These are phyloP conservation scores for Falco rusticolus DNA, from an alignment of 2,797 vertebrate genomes.

Conservation along the genomic window DNA sequence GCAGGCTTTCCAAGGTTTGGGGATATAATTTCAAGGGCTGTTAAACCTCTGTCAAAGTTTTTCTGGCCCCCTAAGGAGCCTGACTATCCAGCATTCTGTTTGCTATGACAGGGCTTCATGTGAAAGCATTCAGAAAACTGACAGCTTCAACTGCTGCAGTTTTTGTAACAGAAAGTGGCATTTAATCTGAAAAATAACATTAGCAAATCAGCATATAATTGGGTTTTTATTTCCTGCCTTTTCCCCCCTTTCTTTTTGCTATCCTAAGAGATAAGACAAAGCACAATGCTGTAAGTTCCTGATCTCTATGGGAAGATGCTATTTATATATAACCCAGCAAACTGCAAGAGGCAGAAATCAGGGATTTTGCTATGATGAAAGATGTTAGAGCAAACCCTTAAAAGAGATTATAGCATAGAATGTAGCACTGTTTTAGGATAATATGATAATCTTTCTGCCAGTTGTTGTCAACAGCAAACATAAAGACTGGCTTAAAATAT, in stretches of 20 bases:
- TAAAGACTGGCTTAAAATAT: background rate
- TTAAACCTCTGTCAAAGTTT: constrained; percentile 86
- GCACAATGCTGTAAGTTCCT: constrained; percentile 19
- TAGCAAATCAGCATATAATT: constrained; percentile 81
- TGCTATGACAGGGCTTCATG: constrained; percentile 79
- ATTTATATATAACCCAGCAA: background rate
- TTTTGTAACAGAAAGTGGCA: constrained; percentile 81
- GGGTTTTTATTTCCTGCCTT: constrained; percentile 68
- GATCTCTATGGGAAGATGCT: constrained; percentile 11
- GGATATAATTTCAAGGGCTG: constrained; percentile 87
- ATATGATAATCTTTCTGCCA: background rate
- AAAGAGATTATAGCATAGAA: background rate
- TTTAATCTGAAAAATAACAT: constrained; percentile 83
- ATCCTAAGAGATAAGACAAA: constrained; percentile 49
- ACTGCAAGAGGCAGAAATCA: background rate
- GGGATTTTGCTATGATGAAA: background rate
- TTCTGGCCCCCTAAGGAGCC: constrained; percentile 80
- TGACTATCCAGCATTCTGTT: constrained; percentile 79
- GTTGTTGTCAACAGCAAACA: background rate
- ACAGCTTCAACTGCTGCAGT: constrained; percentile 72
- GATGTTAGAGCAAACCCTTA: background rate
- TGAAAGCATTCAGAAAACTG: constrained; percentile 78
- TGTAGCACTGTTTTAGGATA: background rate
- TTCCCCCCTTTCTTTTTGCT: background rate
- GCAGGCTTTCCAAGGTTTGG: constrained; percentile 81